Evolutionary conservation across 92 coral and sea anemone species (phyloP), one percentile per base, ranked within the genome.

Genomic region (Meandrina meandrites): DNA sequence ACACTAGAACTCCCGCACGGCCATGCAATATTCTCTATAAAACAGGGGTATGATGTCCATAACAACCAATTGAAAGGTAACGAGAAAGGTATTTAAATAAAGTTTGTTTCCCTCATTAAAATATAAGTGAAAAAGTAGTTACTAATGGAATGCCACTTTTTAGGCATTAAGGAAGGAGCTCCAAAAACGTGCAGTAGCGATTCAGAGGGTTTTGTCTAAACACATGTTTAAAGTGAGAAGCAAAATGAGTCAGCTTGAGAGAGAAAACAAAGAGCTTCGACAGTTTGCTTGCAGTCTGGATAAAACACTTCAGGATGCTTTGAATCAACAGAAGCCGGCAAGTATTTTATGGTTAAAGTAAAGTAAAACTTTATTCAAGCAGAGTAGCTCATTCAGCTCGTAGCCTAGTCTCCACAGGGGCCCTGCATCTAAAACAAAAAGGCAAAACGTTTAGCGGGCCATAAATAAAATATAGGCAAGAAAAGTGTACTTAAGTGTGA

Each of bases 181-280:
- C 21, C 24, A 81, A 21, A 66, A 66, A 47, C 53, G 42, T 15
- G 75, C 40, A 19, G 2, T 13, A 12, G 56, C 24, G 15, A 64
- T 81, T 34, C 21, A 22, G 19, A 62, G 19, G 50, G 12, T 30
- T 36, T n/a, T 81, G n/a, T 42, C n/a, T 18, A 45, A 42, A 32
- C 76, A 42, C 27, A 81, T 66, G 75, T 56, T 16, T 30, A 18
- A 81, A 47, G n/a, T 81, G 9, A 66, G 27, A 18, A 81, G 56
- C 57, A 81, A 50, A 71, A 81, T 81, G 85, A 7, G 13, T 40
- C 14, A n/a, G 19, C 85, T 81, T 15, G 85, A 81, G 51, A 66
- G n/a, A 42, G 76, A 81, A 24, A 81, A 81, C 75, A 81, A 62
- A 13, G 85, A 81, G 14, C 85, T 81, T 42, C 75, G 45, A 31